These are phyloP conservation scores for Nemotelus pantherinus DNA, from an alignment of 2,888 invertebrate species.

Conservation along the genomic window DNA sequence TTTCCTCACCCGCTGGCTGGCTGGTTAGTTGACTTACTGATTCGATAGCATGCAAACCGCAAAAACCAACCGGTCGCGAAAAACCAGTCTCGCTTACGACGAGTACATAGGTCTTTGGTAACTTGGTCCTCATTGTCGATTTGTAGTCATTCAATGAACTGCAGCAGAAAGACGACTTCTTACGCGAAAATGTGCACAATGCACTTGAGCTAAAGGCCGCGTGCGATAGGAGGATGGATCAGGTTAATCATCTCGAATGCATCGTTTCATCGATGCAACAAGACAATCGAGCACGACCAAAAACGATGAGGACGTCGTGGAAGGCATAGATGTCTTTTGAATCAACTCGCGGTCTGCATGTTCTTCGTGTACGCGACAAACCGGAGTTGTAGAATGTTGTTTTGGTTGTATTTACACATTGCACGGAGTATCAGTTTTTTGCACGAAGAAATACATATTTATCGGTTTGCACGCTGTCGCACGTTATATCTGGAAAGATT, in stretches of 20 bases:
- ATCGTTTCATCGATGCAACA: background rate
- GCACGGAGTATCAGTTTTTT: background rate
- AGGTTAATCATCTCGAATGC: constrained; percentile 1
- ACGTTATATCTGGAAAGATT: background rate
- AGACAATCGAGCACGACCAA: background rate
- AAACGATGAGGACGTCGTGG: too few species aligned
- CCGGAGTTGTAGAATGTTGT: constrained; percentile 26
- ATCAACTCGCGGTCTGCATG: background rate
- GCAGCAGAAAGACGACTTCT: constrained; percentile 1
- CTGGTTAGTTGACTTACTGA: too few species aligned
- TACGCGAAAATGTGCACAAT: constrained; percentile 8
- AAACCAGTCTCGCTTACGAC: too few species aligned
- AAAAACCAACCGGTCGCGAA: too few species aligned
- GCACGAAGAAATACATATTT: background rate
- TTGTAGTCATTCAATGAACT: background rate
- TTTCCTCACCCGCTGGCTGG: too few species aligned
- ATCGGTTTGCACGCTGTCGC: background rate
- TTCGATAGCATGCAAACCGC: too few species aligned
- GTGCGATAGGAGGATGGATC: too few species aligned
- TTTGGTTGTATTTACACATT: constrained; percentile 21
- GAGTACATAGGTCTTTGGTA: too few species aligned
- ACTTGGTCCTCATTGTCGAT: too few species aligned
- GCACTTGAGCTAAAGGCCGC: background rate
- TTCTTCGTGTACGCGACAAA: background rate
- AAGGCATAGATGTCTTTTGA: background rate